These are phyloP conservation scores for Saccopteryx leptura DNA, from an alignment of 2,113 vertebrate genomes.

Conservation along the genomic window DNA sequence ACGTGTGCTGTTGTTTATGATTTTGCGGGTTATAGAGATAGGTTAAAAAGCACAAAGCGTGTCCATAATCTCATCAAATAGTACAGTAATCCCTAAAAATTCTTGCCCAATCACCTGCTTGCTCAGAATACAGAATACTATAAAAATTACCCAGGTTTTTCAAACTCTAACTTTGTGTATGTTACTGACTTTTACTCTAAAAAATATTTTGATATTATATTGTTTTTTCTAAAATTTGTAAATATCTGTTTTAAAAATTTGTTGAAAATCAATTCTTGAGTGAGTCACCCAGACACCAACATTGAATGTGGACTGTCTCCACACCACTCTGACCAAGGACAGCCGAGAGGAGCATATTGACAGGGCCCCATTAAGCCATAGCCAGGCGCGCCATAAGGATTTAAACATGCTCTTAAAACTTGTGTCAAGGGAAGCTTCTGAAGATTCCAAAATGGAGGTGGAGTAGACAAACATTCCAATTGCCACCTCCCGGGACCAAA, in stretches of 20 bases:
- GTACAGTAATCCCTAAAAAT: slow-evolving; percentile 1
- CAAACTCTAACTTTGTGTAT: neutral
- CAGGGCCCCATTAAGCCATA: no score
- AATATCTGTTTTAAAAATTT: neutral
- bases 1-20: neutral
- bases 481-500: no score
- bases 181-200: neutral
- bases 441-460: no score
- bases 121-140: slow-evolving; percentile 12
- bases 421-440: no score
- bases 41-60: neutral
- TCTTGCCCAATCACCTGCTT: neutral
- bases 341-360: no score
- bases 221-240: neutral
- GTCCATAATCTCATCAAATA: neutral
- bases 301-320: no score
- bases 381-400: no score
- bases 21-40: neutral
- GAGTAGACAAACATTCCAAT: no score
- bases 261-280: neutral
- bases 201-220: neutral
- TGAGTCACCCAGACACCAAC: no score
- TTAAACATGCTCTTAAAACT: no score
- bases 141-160: neutral
- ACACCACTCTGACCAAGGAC: no score